Conservation (phyloP, 2,113 vertebrate genomes). For the Hippoglossus stenolepis region DNA sequence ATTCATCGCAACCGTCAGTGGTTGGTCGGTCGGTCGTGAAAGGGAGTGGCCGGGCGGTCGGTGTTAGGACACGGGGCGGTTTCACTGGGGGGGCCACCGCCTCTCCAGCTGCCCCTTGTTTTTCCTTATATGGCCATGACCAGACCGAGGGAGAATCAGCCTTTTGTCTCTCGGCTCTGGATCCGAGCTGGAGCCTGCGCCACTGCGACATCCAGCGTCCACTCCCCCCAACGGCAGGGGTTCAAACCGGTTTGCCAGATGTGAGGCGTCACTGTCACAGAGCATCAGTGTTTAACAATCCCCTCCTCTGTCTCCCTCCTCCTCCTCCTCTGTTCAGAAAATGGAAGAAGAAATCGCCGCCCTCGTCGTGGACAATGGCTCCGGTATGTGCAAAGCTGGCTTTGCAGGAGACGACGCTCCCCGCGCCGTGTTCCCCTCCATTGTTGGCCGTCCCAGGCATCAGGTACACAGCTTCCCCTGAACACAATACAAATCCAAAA, state of each 20-base stretch:
- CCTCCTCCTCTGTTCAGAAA: constrained; percentile 37
- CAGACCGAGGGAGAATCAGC: constrained; percentile 77
- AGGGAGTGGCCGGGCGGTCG: constrained; percentile 62
- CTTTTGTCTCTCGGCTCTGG: constrained; percentile 85
- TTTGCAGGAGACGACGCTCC: constrained; percentile 84
- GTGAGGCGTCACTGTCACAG: background rate
- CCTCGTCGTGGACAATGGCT: constrained; percentile 84
- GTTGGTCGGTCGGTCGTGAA: background rate
- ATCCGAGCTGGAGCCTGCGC: constrained; percentile 43
- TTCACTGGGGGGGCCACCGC: constrained; percentile 61
- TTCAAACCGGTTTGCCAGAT: background rate
- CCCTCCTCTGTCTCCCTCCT: background rate
- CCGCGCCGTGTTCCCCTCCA: constrained; percentile 82
- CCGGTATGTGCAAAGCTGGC: constrained; percentile 85
- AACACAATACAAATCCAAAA: background rate
- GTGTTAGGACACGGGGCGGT: constrained; percentile 38
- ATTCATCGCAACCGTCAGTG: background rate
- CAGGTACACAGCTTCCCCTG: constrained; percentile 63
- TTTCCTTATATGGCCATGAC: constrained; percentile 95
- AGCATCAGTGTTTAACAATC: background rate
- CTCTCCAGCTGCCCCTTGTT: constrained; percentile 68
- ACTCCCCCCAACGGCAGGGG: background rate
- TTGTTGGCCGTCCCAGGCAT: constrained; percentile 83
- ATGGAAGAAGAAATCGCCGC: constrained; percentile 90
- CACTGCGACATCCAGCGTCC: constrained; percentile 82